Evolutionary conservation across 2,888 invertebrate species (phyloP).

Genomic region (Ectobius pallidus): DNA sequence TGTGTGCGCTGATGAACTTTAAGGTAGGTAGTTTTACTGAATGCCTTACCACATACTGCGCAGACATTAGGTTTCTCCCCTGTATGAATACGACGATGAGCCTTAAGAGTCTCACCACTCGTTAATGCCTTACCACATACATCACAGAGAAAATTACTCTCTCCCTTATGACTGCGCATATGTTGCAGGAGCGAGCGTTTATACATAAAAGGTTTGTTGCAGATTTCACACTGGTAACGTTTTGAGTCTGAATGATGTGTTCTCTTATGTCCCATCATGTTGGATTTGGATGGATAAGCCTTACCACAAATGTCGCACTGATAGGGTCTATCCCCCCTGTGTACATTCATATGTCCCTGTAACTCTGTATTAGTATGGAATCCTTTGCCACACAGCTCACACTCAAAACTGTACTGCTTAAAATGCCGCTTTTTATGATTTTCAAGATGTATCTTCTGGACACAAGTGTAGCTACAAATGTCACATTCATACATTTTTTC

Average conservation of each 20-base stretch:
- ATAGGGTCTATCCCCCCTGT: constrained; percentile 55
- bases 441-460: constrained; percentile 38
- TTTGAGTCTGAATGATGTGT: constrained; percentile 51
- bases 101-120: constrained; percentile 46
- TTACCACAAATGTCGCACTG: constrained; percentile 55
- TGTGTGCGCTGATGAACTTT: constrained; percentile 62
- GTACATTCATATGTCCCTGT: constrained; percentile 33
- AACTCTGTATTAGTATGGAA: constrained; percentile 37
- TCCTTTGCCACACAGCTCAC: constrained; percentile 37
- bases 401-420: constrained; percentile 35
- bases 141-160: constrained; percentile 43
- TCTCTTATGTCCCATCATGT: constrained; percentile 59
- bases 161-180: constrained; percentile 50
- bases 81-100: constrained; percentile 53
- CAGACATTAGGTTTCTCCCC: constrained; percentile 63
- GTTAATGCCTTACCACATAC: constrained; percentile 40
- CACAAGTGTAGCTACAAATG: constrained; percentile 48
- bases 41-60: constrained; percentile 62
- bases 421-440: constrained; percentile 38
- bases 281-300: constrained; percentile 61
- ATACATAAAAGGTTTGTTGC: constrained; percentile 48
- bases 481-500: constrained; percentile 54
- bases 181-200: constrained; percentile 48
- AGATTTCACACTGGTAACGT: constrained; percentile 48
- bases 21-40: constrained; percentile 63